These are phyloP conservation scores for Mellivora capensis DNA, from an alignment of 2,113 vertebrate genomes.

Conservation along the genomic window DNA sequence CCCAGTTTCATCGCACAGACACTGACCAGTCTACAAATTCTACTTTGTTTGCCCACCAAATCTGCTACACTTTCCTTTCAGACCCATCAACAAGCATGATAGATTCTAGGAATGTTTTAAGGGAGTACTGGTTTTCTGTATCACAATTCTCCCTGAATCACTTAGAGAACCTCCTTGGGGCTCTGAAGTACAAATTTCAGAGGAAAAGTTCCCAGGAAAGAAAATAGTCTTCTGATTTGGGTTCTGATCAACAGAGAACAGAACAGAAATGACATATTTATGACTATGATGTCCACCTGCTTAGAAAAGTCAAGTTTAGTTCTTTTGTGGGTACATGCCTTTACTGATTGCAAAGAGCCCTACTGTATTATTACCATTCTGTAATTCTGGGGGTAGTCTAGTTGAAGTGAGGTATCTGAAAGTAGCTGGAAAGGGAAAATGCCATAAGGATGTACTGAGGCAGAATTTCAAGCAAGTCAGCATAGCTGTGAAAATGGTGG, in stretches of 20 bases:
- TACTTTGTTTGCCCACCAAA: not conserved
- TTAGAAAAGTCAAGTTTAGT: slow-evolving; percentile 11
- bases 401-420: not conserved
- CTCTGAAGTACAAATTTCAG: slow-evolving; percentile 39
- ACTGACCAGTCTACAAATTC: not conserved
- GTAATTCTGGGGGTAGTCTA: not conserved
- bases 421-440: not conserved
- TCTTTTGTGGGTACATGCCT: not conserved
- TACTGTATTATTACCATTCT: not conserved
- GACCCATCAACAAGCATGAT: not conserved
- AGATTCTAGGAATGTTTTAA: not conserved
- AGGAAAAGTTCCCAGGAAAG: not conserved
- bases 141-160: not conserved
- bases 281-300: not conserved
- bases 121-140: not conserved
- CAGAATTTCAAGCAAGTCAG: slow-evolving; percentile 66
- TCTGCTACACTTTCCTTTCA: not conserved
- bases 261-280: not conserved
- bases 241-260: slow-evolving; percentile 6
- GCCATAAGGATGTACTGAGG: not conserved
- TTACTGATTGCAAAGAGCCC: not conserved
- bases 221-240: not conserved
- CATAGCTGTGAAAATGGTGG: slow-evolving; percentile 22
- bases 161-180: not conserved
- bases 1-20: not conserved